Conservation (phyloP, 2,797 vertebrate species). For the Diplodus puntazzo region DNA sequence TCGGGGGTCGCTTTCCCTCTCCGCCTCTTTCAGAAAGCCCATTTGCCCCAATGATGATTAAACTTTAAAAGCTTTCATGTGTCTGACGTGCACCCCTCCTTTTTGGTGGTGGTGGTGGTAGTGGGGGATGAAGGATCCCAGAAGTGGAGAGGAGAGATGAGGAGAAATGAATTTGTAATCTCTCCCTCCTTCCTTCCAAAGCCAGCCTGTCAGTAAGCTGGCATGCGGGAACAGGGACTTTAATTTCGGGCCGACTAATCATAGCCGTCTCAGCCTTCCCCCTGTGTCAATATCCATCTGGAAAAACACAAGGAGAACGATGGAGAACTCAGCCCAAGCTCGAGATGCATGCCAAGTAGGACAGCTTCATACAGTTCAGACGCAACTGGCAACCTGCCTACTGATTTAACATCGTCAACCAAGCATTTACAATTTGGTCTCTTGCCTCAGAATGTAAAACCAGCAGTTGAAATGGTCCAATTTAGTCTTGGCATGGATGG, state of each 20-base stretch:
- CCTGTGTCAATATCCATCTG: slow-evolving; percentile 71
- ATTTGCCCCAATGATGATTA: slow-evolving; percentile 39
- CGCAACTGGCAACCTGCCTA: background rate
- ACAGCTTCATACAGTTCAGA: slow-evolving; percentile 33
- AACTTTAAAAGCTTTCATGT: slow-evolving; percentile 71
- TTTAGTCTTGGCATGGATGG: slow-evolving; percentile 31
- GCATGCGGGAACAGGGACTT: slow-evolving; percentile 60
- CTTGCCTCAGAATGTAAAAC: slow-evolving; percentile 28
- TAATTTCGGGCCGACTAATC: slow-evolving; percentile 66
- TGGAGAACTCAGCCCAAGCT: slow-evolving; percentile 23
- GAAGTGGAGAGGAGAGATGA: slow-evolving; percentile 50
- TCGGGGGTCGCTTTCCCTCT: slow-evolving; percentile 28
- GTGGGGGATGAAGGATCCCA: slow-evolving; percentile 12
- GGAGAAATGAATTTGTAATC: slow-evolving; percentile 69
- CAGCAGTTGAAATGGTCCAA: slow-evolving; percentile 15
- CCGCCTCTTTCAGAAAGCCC: slow-evolving; percentile 4
- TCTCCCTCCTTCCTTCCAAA: slow-evolving; percentile 52
- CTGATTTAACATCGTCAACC: slow-evolving; percentile 45
- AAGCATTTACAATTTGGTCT: slow-evolving; percentile 31
- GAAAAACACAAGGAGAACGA: slow-evolving; percentile 59
- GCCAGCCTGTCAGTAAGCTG: slow-evolving; percentile 64
- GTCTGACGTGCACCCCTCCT: slow-evolving; percentile 29
- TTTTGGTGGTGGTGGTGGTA: slow-evolving; percentile 6
- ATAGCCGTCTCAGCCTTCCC: slow-evolving; percentile 49
- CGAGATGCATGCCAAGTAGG: slow-evolving; percentile 43